phyloP scores from a whole-genome alignment of 1,140 invertebrate genomes.

The Wasmannia auropunctata region DNA sequence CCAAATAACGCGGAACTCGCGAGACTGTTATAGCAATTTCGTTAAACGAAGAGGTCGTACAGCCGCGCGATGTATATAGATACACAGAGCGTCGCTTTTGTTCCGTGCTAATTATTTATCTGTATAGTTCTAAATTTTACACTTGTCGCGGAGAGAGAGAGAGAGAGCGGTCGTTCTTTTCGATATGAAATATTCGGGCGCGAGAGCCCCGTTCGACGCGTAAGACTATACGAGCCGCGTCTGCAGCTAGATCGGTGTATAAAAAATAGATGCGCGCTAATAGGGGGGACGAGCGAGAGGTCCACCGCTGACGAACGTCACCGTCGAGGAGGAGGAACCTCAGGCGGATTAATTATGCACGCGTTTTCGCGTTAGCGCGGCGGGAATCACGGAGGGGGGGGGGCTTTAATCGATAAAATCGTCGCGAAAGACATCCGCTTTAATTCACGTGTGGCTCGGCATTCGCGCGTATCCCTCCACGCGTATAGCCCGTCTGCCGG shows the following conservation, averaged over 20 bases:
- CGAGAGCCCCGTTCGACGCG: background rate
- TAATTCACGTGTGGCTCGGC: conserved; percentile 11
- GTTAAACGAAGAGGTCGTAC: too few species aligned
- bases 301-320: background rate
- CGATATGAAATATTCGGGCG: background rate
- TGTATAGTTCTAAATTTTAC: background rate
- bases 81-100: too few species aligned
- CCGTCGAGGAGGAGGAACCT: background rate
- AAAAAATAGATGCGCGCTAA: conserved; percentile 31
- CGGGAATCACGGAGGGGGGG: background rate
- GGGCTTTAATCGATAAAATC: background rate
- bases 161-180: background rate
- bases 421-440: conserved; percentile 32
- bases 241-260: background rate
- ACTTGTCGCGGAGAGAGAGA: background rate
- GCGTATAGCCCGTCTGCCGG: background rate
- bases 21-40: too few species aligned
- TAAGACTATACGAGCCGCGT: background rate
- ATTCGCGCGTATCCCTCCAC: background rate
- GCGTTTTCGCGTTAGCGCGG: background rate
- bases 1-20: too few species aligned
- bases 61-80: too few species aligned
- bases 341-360: conserved; percentile 23
- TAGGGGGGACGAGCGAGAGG: conserved; percentile 1
- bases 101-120: conserved; percentile 6